A percentile compares a stretch with the other conserved stretches of the same genome.
These are phyloP conservation scores for Pelusios castaneus DNA, from an alignment of 2,113 vertebrate genomes.

Conservation along the genomic window DNA sequence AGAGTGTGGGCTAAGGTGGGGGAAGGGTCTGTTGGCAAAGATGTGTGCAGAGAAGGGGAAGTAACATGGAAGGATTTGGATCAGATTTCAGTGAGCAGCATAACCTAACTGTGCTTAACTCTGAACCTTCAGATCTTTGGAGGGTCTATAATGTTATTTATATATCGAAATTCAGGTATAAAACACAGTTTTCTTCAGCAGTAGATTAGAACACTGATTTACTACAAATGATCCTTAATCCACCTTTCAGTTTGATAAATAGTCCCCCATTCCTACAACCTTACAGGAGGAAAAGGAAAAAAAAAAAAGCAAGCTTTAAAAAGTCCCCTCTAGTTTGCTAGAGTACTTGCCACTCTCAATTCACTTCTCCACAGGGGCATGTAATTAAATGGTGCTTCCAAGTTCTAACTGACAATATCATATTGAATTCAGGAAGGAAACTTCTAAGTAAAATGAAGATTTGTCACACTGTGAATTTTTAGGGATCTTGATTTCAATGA, in stretches of 20 bases:
- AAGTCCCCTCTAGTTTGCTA: conserved; percentile 14
- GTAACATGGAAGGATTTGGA: background rate
- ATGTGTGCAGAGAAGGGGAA: background rate
- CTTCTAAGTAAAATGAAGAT: conserved; percentile 58
- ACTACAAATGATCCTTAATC: conserved; percentile 32
- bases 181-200: conserved; percentile 10
- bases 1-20: background rate
- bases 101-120: background rate
- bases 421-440: conserved; percentile 62
- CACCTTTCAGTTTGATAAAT: conserved; percentile 41
- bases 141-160: conserved; percentile 17
- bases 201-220: conserved; percentile 34
- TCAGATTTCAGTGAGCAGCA: background rate
- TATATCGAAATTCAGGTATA: conserved; percentile 23
- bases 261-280: background rate
- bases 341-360: conserved; percentile 45
- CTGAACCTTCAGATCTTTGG: background rate
- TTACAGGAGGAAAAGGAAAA: background rate
- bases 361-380: conserved; percentile 12
- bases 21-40: background rate
- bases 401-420: conserved; percentile 51
- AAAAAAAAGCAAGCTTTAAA: conserved; percentile 32
- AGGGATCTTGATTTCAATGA: conserved; percentile 63
- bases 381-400: conserved; percentile 41
- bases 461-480: conserved; percentile 52